Base-by-base conservation (phyloP, 2,113 vertebrate genomes). In the Hyperopisus bebe region DNA sequence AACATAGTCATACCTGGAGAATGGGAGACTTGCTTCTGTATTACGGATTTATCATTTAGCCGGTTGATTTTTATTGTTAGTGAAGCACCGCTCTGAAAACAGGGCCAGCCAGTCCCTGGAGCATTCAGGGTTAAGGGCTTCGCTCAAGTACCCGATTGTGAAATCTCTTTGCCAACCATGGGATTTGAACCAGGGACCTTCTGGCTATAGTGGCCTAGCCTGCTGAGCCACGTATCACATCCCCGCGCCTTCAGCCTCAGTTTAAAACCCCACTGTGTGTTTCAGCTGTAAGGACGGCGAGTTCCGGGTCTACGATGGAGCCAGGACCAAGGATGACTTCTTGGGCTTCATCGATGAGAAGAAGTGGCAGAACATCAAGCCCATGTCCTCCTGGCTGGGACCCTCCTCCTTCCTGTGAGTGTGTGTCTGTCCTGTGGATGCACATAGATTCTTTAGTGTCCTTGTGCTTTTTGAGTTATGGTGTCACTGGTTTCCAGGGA, bases 371-470 rank as follows among this genome's bases (percentile, higher is more conserved):
- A 94, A 92, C 8, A 94, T 97, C 0, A 97, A 99, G 86, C 98
- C 98, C 0, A 85, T 99, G 46, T 99, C 98, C 0, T 97, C 98
- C 0, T 99, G 98, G 98, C 96, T 99, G 88, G 97, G 97, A 0
- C 98, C 98, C 5, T 97, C 97, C 42, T 99, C 98, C 3, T 89
- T 99, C 87, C 88, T 99, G 98, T 99, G 91, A 98, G 98, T 96
- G 53, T 19, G 51, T 8, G 42, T n/a, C 35, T 87, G 55, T 31
- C 6, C 17, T 42, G 13, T 39, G 35, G 70, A 39, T 77, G 70
- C 15, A 0, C 11, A 9, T 42, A 19, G 35, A 42, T 80, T 35
- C 17, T 80, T 80, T 39, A 35, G 35, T 19, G 74, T 17, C 7
- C 27, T 1, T 47, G n/a, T 89, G 89, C 39, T 55, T 27, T 24